Conservation (phyloP, 1,140 invertebrate genomes). For the Drosophila orena region DNA sequence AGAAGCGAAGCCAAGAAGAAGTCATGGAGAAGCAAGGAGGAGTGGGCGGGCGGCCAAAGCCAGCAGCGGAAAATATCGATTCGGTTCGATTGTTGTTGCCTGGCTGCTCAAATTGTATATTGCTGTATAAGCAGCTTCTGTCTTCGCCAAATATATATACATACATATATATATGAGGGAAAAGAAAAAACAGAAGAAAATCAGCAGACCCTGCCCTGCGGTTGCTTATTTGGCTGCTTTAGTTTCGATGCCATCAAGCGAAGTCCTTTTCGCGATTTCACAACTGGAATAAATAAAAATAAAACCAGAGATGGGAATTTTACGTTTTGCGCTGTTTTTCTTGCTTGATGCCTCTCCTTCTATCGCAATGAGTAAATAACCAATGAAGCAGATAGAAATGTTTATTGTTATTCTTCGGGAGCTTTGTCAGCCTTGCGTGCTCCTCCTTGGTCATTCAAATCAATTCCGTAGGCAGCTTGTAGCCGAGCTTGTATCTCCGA, state of each 20-base stretch:
- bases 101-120: constrained; percentile 52
- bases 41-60: not conserved
- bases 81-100: constrained; percentile 57
- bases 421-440: no score
- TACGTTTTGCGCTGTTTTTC: constrained; percentile 71
- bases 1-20: constrained; percentile 42
- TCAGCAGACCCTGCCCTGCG: constrained; percentile 44
- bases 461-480: constrained; percentile 63
- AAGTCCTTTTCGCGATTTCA: constrained; percentile 41
- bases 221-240: constrained; percentile 54
- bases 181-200: constrained; percentile 16
- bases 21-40: constrained; percentile 18
- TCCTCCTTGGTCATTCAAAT: constrained; percentile 66
- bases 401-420: constrained; percentile 76
- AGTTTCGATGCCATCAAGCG: constrained; percentile 30
- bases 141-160: constrained; percentile 16
- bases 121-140: constrained; percentile 79
- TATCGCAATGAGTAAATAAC: constrained; percentile 67
- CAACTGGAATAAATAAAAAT: not conserved
- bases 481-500: constrained; percentile 58
- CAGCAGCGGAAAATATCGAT: constrained; percentile 73
- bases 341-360: constrained; percentile 50
- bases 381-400: constrained; percentile 83
- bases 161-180: not conserved
- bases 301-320: constrained; percentile 25